Evolutionary conservation across 2,888 invertebrate species (phyloP), one percentile per base, ranked within the genome.

Genomic region (Colostygia pectinataria): DNA sequence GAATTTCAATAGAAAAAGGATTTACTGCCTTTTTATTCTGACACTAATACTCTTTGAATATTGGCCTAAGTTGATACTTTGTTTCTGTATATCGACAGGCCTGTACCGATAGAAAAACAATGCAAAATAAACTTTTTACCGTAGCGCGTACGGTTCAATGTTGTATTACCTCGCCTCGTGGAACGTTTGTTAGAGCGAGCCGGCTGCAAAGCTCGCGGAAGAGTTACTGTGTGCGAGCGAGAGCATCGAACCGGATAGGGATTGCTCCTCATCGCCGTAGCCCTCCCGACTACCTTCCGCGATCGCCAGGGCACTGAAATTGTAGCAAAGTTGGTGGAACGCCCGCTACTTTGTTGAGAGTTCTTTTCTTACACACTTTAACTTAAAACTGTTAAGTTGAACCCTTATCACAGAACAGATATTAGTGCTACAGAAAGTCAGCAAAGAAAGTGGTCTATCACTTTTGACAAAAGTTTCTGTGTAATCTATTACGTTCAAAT

Each of bases 161-260:
- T 33, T 15, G 38, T 24, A 33, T 34, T 42, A 49, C 44, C 53
- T 49, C 52, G 43, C 33, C 38, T 31, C 38, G 43, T 39, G 42
- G 50, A 50, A 37, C 41, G 41, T 42, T 23, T 29, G 31, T 91
- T 93, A 93, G 77, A 93, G 93, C 87, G 93, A 94, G 86, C 94
- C 94, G 77, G 96, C 95, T 71, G 96, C 96, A 90, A 96, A 96
- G 90, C 96, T 96, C 75, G 96, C 96, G 71, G 97, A 97, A 89
- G 97, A 97, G 92, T 97, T 97, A 92, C 97, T 97, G 92, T 97
- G 97, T 63, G 97, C 97, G 86, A 98, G 93, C 90, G 98, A 98
- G 75, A 96, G 92, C 95, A 98, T 96, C 68, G 98, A 98, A 71
- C 98, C 98, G 52, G 97, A 97, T 66, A 98, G 93, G 77, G 97